Evolutionary conservation across 2,797 vertebrate genomes (phyloP).

Genomic region (Eospalax fontanierii): DNA sequence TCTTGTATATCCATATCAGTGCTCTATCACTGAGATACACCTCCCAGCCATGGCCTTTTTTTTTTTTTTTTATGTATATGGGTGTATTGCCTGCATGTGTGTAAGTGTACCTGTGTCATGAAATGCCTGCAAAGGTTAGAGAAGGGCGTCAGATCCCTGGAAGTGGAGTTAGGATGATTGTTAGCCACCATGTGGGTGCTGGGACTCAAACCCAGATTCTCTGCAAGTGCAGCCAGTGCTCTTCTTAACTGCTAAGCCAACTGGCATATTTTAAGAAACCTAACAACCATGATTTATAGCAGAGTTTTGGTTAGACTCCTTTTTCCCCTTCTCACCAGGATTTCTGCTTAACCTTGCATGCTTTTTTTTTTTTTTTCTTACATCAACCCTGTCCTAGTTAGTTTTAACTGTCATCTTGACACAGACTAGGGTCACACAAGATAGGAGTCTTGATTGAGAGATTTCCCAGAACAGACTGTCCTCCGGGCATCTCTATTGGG

Average conservation of each 20-base stretch:
- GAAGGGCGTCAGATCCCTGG: too few species aligned
- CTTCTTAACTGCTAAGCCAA: neutral
- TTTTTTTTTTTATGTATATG: too few species aligned
- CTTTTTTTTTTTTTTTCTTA: neutral
- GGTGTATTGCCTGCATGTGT: too few species aligned
- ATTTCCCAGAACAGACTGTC: too few species aligned
- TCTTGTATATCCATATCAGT: neutral
- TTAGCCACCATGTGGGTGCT: too few species aligned
- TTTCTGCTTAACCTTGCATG: neutral
- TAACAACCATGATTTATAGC: slow-evolving; percentile 5
- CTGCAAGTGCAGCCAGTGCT: neutral
- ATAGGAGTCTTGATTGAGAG: neutral
- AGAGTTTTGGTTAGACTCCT: neutral
- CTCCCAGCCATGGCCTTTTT: too few species aligned
- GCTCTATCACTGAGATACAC: neutral
- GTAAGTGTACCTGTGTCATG: too few species aligned
- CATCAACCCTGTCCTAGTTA: neutral
- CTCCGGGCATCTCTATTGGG: neutral
- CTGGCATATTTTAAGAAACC: neutral
- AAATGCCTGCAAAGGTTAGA: too few species aligned
- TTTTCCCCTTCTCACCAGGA: neutral
- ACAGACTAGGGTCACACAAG: neutral
- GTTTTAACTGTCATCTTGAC: neutral
- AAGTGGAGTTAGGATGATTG: too few species aligned
- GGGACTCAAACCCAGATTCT: too few species aligned